Evolutionary conservation across 2,113 vertebrate species (phyloP).

Genomic region (Phalacrocorax aristotelis): DNA sequence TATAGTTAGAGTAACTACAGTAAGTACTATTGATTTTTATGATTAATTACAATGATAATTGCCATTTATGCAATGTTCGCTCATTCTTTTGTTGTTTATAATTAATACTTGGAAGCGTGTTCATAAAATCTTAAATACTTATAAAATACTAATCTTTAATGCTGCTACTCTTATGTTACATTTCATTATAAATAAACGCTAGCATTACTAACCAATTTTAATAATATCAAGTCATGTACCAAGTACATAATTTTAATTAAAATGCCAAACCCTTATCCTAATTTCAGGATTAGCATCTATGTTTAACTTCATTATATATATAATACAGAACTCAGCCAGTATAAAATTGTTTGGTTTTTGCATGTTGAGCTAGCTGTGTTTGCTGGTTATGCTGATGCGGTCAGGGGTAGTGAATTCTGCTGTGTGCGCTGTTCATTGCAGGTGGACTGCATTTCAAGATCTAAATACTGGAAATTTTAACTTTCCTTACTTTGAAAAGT

Average conservation of each 20-base stretch:
- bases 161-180: background rate
- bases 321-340: background rate
- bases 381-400: background rate
- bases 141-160: background rate
- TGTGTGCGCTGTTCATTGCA: background rate
- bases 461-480: background rate
- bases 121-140: conserved; percentile 6
- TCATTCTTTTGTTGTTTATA: background rate
- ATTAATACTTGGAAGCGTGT: background rate
- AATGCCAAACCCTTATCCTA: background rate
- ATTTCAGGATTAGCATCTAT: background rate
- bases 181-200: background rate
- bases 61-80: background rate
- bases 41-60: background rate
- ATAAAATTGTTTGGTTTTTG: background rate
- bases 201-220: background rate
- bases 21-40: background rate
- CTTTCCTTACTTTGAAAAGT: background rate
- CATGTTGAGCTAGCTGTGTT: background rate
- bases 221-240: background rate
- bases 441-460: background rate
- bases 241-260: background rate
- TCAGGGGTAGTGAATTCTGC: background rate
- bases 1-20: background rate
- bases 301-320: background rate